Conservation (phyloP, 2,888 invertebrate species). For the Timema podura region DNA sequence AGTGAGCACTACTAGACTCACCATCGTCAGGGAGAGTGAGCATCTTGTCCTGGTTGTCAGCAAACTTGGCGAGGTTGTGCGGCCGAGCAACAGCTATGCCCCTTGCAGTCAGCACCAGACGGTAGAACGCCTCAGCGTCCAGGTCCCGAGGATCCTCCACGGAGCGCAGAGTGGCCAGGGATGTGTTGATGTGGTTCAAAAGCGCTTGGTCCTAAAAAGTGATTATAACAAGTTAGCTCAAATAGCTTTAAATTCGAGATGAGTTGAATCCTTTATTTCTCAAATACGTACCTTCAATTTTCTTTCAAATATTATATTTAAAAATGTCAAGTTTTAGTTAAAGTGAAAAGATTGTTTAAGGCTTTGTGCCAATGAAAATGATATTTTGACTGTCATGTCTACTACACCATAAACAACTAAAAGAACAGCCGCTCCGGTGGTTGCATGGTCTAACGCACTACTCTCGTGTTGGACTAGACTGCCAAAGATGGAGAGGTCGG, state of each 20-base stretch:
- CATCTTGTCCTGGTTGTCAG: conserved; percentile 45
- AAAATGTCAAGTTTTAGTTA: too few relatives aligned
- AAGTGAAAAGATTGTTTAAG: too few relatives aligned
- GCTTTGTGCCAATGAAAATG: too few relatives aligned
- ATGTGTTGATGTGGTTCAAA: conserved; percentile 68
- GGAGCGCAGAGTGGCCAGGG: conserved; percentile 61
- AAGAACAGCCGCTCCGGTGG: too few relatives aligned
- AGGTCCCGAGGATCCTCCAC: conserved; percentile 62
- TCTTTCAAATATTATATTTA: not conserved
- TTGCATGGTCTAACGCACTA: too few relatives aligned
- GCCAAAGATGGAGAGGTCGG: too few relatives aligned
- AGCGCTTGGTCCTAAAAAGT: conserved; percentile 71
- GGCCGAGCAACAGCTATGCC: conserved; percentile 83
- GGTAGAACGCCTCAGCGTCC: conserved; percentile 88
- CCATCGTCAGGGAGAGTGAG: too few relatives aligned
- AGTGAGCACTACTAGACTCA: too few relatives aligned
- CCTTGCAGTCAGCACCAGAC: conserved; percentile 76
- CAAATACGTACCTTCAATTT: not conserved
- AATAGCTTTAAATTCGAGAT: not conserved
- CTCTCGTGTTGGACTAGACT: too few relatives aligned
- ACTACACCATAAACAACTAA: too few relatives aligned
- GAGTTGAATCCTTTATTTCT: not conserved
- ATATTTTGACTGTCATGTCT: too few relatives aligned
- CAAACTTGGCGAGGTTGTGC: conserved; percentile 68
- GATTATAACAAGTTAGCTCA: not conserved